Conservation (phyloP, 2,113 vertebrate genomes). For the Scomber japonicus region DNA sequence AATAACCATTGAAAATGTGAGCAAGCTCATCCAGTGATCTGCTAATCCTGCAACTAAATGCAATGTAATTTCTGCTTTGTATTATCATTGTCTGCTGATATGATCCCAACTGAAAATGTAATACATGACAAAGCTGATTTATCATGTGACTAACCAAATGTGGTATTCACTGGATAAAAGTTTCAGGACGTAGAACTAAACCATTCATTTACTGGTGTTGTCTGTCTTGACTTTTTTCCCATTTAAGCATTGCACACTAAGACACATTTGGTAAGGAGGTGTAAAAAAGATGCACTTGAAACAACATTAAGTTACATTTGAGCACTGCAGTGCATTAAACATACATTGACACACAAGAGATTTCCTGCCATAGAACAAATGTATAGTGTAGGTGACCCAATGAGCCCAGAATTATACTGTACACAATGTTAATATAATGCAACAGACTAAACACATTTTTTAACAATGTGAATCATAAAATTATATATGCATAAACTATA, state of each 20-base stretch:
- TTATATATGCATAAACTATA: slow-evolving; percentile 19
- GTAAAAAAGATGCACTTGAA: slow-evolving; percentile 61
- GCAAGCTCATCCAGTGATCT: slow-evolving; percentile 10
- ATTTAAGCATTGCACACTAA: slow-evolving; percentile 66
- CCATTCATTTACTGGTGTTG: background rate
- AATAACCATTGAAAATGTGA: background rate
- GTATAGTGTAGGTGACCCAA: slow-evolving; percentile 20
- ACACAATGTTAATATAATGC: slow-evolving; percentile 19
- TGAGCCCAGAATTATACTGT: slow-evolving; percentile 46
- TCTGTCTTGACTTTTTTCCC: slow-evolving; percentile 1
- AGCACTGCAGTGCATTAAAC: slow-evolving; percentile 19
- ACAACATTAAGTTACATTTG: slow-evolving; percentile 40
- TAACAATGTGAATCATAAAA: slow-evolving; percentile 21
- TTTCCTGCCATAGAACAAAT: background rate
- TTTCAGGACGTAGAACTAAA: slow-evolving; percentile 16
- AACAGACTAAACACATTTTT: slow-evolving; percentile 20
- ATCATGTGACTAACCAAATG: slow-evolving; percentile 26
- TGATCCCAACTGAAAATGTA: slow-evolving; percentile 7
- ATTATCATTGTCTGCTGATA: slow-evolving; percentile 7
- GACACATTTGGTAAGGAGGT: slow-evolving; percentile 75
- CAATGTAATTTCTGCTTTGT: slow-evolving; percentile 34
- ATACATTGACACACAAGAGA: slow-evolving; percentile 8
- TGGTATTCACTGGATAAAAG: slow-evolving; percentile 20
- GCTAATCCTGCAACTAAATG: slow-evolving; percentile 20
- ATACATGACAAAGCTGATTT: slow-evolving; percentile 9